These are phyloP conservation scores for Dunckerocampus dactyliophorus DNA, from an alignment of 2,113 vertebrate genomes.

Conservation along the genomic window DNA sequence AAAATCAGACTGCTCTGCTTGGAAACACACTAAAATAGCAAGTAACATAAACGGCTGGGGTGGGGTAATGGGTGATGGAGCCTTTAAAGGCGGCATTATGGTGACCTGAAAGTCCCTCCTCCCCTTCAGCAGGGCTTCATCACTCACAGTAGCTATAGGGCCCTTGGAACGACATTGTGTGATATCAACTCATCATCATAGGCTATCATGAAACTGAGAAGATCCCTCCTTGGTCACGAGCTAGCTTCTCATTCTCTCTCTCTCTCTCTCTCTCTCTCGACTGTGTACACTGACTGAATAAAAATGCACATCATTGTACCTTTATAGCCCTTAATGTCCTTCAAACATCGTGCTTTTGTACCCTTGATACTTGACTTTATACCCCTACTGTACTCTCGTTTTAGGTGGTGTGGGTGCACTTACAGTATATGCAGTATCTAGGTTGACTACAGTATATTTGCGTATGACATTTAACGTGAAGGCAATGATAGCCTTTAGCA, in stretches of 20 bases:
- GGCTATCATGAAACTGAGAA: constrained; percentile 41
- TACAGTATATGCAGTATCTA: not conserved
- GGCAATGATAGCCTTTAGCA: too few relatives aligned
- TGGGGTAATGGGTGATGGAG: not conserved
- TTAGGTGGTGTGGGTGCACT: not conserved
- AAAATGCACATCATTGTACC: not conserved
- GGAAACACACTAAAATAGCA: constrained; percentile 10
- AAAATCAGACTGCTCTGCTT: constrained; percentile 31
- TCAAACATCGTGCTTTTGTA: not conserved
- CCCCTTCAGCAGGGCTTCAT: constrained; percentile 17
- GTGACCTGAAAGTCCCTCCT: constrained; percentile 20
- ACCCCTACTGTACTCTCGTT: not conserved
- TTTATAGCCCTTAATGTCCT: not conserved
- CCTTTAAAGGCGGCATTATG: constrained; percentile 17
- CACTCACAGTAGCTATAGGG: constrained; percentile 12
- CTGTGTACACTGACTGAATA: not conserved
- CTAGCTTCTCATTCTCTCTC: constrained; percentile 16
- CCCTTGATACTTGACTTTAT: not conserved
- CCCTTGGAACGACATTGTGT: constrained; percentile 60
- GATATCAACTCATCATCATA: constrained; percentile 53
- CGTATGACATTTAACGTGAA: not conserved
- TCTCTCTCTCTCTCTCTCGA: too few relatives aligned
- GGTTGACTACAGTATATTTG: not conserved
- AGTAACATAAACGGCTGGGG: not conserved
- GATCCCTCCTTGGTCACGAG: constrained; percentile 21